Percentiles rank a stretch among this genome's conserved stretches.
Conservation (phyloP, 1,140 invertebrate species). For the Cataglyphis hispanica region DNA sequence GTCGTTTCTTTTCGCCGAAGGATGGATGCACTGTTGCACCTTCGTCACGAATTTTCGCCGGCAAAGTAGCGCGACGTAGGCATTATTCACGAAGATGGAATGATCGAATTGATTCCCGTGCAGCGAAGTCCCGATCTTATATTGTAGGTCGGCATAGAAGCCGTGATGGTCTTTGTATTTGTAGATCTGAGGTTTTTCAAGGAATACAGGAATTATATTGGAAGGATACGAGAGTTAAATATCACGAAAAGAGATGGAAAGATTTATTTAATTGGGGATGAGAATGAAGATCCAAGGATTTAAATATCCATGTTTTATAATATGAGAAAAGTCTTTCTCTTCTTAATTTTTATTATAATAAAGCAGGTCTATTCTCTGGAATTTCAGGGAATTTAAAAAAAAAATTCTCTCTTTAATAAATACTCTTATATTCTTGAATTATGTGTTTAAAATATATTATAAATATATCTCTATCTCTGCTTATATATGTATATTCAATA, state of each 20-base stretch:
- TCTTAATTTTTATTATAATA: neutral
- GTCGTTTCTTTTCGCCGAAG: constrained; percentile 33
- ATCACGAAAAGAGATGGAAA: too few relatives aligned
- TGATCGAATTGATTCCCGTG: neutral
- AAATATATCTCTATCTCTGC: too few relatives aligned
- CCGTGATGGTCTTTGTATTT: neutral
- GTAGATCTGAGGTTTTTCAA: neutral
- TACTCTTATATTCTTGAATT: too few relatives aligned
- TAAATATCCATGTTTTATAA: neutral
- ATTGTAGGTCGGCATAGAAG: neutral
- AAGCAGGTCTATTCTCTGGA: neutral
- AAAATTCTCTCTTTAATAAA: too few relatives aligned
- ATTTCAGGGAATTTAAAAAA: too few relatives aligned
- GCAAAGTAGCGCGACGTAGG: constrained; percentile 50
- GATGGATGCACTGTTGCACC: constrained; percentile 34
- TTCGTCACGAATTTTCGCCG: constrained; percentile 20
- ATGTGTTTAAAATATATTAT: too few relatives aligned
- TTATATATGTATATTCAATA: too few relatives aligned
- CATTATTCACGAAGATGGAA: constrained; percentile 16
- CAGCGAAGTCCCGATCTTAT: neutral
- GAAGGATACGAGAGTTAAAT: neutral
- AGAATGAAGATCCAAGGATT: neutral
- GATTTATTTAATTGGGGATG: too few relatives aligned
- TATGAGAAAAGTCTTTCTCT: neutral
- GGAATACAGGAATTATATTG: neutral